Evolutionary conservation across 2,113 vertebrate species (phyloP).

Genomic region (Gambusia affinis): DNA sequence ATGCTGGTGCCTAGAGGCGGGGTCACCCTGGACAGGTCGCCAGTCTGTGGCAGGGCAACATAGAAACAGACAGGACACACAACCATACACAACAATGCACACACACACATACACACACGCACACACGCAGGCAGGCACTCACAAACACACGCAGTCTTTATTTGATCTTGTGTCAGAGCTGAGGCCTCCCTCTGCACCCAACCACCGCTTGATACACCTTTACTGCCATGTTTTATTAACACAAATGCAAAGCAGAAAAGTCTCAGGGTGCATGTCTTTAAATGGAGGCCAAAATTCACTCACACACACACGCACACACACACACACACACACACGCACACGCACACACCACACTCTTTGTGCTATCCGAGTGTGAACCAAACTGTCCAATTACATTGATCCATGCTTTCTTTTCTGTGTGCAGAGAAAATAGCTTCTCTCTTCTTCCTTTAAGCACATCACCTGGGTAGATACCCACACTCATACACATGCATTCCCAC

Average conservation of each 20-base stretch:
- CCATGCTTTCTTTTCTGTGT: slow-evolving; percentile 44
- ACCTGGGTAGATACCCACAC: slow-evolving; percentile 36
- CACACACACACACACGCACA: not conserved
- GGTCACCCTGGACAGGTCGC: no score
- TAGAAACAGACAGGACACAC: no score
- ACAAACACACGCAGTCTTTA: slow-evolving; percentile 8
- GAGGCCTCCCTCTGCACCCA: slow-evolving; percentile 29
- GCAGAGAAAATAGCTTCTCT: slow-evolving; percentile 36
- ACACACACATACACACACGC: no score
- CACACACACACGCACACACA: not conserved
- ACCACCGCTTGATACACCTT: slow-evolving; percentile 58
- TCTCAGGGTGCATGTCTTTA: slow-evolving; percentile 1
- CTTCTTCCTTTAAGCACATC: slow-evolving; percentile 34
- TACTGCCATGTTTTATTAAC: slow-evolving; percentile 62
- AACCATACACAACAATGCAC: no score
- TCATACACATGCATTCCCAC: not conserved
- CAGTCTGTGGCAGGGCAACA: no score
- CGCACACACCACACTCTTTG: slow-evolving; percentile 9
- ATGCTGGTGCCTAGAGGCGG: no score
- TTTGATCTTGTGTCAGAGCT: slow-evolving; percentile 36
- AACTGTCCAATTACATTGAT: slow-evolving; percentile 69
- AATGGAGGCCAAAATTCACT: slow-evolving; percentile 1
- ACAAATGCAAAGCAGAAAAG: slow-evolving; percentile 34
- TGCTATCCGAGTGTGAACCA: slow-evolving; percentile 44
- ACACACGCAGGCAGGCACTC: not conserved